A percentile compares a stretch with the other conserved stretches of the same genome.
Evolutionary conservation across 2,113 vertebrate species (phyloP).

Genomic region (Lontra canadensis): DNA sequence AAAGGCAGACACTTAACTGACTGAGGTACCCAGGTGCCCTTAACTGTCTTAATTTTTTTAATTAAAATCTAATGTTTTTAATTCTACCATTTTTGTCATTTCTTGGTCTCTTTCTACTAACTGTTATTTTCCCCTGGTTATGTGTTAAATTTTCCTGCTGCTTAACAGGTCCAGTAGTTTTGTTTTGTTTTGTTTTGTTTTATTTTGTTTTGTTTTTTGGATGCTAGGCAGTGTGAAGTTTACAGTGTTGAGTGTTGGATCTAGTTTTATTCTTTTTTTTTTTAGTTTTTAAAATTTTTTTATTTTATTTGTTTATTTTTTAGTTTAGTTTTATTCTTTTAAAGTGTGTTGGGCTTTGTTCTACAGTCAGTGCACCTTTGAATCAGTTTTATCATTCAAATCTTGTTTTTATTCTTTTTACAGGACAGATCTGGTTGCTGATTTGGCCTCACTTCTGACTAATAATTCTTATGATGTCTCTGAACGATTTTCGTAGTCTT

Average conservation of each 20-base stretch:
- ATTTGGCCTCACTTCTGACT: constrained; percentile 8
- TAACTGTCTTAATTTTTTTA: background rate
- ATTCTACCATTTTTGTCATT: background rate
- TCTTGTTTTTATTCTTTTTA: constrained; percentile 13
- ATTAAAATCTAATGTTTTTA: background rate
- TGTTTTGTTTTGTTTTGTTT: background rate
- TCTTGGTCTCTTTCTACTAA: background rate
- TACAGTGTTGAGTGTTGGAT: background rate
- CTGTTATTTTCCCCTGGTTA: background rate
- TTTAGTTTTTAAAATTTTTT: background rate
- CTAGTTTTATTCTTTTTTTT: background rate
- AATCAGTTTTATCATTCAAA: constrained; percentile 28
- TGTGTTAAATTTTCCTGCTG: background rate
- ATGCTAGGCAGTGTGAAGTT: background rate
- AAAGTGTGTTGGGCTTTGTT: background rate
- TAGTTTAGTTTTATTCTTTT: constrained; percentile 1
- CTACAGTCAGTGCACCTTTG: background rate
- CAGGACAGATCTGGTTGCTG: background rate
- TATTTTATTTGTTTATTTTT: background rate
- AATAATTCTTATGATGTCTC: background rate
- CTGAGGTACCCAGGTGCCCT: background rate
- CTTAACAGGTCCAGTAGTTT: background rate
- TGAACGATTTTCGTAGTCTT: background rate
- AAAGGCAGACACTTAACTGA: background rate
- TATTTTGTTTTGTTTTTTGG: background rate